Base-by-base conservation (phyloP, 2,113 vertebrate genomes). In the Microcebus lehilahytsara region DNA sequence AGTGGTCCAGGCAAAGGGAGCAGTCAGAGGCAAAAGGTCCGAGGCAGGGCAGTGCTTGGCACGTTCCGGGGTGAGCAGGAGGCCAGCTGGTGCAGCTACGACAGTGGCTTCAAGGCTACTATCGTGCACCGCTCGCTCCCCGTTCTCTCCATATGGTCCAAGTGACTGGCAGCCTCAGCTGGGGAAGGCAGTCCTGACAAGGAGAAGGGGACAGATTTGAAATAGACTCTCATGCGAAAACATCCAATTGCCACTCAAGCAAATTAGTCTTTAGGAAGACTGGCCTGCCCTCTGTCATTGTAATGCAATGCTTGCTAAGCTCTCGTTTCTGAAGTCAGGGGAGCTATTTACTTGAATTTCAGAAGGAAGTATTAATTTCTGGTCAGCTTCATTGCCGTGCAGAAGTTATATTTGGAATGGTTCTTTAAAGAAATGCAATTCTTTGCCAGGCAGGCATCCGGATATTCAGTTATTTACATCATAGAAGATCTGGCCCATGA, bases 211-310 rank as follows among this genome's bases (percentile, higher is more conserved):
- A 46, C 40, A 19, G 46, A 53, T 56, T 0, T 16, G 23, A 83
- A 34, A 60, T 19, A 32, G 6, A 49, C 0, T 5, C 8, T 53
- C 25, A 51, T 9, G 16, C 9, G 0, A 17, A 66, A 78, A 37
- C 69, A 30, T 2, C 3, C 14, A 46, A 32, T 67, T 77, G 60
- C 30, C 56, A 13, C 0, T 25, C 0, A 0, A 69, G 27, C 53
- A 23, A 69, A 46, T 0, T 5, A 22, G 6, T 79, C 37, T 66
- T n/a, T 16, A 30, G 17, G 37, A 85, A 92, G 69, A 53, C 40
- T 1, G 16, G 53, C 60, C 32, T 6, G 19, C 13, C 40, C 34
- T 27, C n/a, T 11, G 0, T 25, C 4, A n/a, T 0, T 53, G n/a
- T 83, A 46, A 25, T 1, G 10, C 20, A 34, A 19, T 6, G 2